Evolutionary conservation across 1,140 invertebrate genomes (phyloP), one percentile per base, ranked within the genome.

Genomic region (Sarcophaga peregrina): DNA sequence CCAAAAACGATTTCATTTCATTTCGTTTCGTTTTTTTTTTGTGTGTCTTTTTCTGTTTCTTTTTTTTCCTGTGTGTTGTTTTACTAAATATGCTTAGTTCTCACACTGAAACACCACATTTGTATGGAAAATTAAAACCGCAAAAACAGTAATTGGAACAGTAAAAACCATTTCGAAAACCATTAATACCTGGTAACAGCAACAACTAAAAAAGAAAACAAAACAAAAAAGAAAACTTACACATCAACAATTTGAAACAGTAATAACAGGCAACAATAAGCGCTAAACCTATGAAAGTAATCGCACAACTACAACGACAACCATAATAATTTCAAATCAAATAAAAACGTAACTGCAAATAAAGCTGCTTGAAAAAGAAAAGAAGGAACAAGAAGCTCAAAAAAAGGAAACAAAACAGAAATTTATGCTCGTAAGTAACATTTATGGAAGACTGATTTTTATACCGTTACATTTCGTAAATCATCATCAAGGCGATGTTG

Each of bases 391-490:
- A 58, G 4, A 58, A 58, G 13, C 11, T 13, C n/a, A 58, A n/a
- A 58, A 58, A n/a, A n/a, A 58, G 0, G 25, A 37, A 37, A 37
- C 1, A 7, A 58, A n/a, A n/a, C n/a, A n/a, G n/a, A n/a, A 58
- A 15, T 58, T 58, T 58, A n/a, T 58, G 25, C 25, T 37, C 25
- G 25, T 37, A 37, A 37, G 54, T 58, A 58, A 37, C 73, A 37
- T 9, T 48, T 78, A 8, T 45, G 75, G 75, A 78, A 78, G 47
- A 78, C 52, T 78, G 75, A 78, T 78, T 78, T 78, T 78, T 78
- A 78, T 78, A 47, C 47, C 17, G 75, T 78, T 78, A 78, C 47
- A 52, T 78, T 78, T 78, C 75, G 75, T 78, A 78, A 78, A 78
- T 78, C 47, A 78, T 78, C 75, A 50, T 15, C 45, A 48, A 15